These are phyloP conservation scores for Linnaemya vulpina DNA, from an alignment of 2,888 invertebrate species.

Conservation along the genomic window DNA sequence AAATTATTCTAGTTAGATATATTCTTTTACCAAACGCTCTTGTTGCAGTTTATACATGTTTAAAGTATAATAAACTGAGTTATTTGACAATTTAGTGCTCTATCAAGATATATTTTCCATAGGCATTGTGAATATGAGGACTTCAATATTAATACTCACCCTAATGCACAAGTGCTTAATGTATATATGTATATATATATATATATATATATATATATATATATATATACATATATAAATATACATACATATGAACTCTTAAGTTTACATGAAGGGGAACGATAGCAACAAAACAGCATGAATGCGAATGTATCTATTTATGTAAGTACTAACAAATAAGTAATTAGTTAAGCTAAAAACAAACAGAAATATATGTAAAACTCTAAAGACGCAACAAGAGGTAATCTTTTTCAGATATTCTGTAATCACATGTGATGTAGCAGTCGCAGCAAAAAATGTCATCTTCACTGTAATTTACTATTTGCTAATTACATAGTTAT, in stretches of 20 bases:
- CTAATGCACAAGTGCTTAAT: no score
- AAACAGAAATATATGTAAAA: constrained; percentile 37
- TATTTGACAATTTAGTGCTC: no score
- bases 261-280: background rate
- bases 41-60: no score
- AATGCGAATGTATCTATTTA: constrained; percentile 2
- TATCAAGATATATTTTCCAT: no score
- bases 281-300: constrained; percentile 13
- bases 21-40: no score
- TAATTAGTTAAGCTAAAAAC: constrained; percentile 69
- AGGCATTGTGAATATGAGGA: no score
- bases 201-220: background rate
- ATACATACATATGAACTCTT: background rate
- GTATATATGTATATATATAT: background rate
- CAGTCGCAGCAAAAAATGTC: constrained; percentile 59
- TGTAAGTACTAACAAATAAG: constrained; percentile 56
- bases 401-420: background rate
- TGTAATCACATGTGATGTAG: constrained; percentile 5
- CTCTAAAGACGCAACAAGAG: constrained; percentile 21
- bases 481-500: constrained; percentile 80
- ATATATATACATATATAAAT: background rate
- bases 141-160: no score
- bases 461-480: constrained; percentile 77
- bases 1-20: no score
- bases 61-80: no score